phyloP scores from a whole-genome alignment of 2,888 invertebrate species.

The Papilio elwesi region DNA sequence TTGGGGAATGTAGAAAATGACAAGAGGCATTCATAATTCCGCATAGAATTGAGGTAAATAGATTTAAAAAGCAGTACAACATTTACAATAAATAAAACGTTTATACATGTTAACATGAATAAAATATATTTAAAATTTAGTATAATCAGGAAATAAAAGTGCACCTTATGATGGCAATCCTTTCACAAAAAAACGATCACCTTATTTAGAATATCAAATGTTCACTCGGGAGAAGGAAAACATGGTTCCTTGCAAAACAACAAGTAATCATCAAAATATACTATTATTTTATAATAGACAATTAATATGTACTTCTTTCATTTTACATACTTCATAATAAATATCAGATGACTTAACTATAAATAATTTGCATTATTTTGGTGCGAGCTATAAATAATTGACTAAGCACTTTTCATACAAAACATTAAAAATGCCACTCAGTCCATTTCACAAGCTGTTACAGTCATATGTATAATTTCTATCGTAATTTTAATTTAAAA shows the following conservation, averaged over 20 bases:
- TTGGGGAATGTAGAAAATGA: not conserved
- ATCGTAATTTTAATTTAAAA: conserved; percentile 28
- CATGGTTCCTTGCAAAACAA: not conserved
- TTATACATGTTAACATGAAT: conserved; percentile 30
- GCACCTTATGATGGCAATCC: conserved; percentile 21
- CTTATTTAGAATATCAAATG: not conserved
- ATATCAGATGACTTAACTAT: conserved; percentile 1
- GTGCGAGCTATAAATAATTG: conserved; percentile 23
- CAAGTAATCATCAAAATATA: conserved; percentile 27
- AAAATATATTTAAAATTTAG: conserved; percentile 37
- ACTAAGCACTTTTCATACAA: conserved; percentile 27
- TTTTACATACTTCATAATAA: conserved; percentile 5
- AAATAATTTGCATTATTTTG: conserved; percentile 24
- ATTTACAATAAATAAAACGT: conserved; percentile 28
- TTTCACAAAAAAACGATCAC: conserved; percentile 7
- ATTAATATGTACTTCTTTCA: conserved; percentile 21
- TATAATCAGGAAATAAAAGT: conserved; percentile 18
- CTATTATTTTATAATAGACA: conserved; percentile 17
- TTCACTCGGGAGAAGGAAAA: conserved; percentile 2
- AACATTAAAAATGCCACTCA: conserved; percentile 26
- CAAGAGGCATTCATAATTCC: conserved; percentile 20
- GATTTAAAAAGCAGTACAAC: conserved; percentile 28
- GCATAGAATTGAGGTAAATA: conserved; percentile 30
- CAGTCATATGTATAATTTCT: not conserved
- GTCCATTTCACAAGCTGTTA: conserved; percentile 21